Conservation (phyloP, 2,888 invertebrate genomes). For the Allophyes oxyacanthae region DNA sequence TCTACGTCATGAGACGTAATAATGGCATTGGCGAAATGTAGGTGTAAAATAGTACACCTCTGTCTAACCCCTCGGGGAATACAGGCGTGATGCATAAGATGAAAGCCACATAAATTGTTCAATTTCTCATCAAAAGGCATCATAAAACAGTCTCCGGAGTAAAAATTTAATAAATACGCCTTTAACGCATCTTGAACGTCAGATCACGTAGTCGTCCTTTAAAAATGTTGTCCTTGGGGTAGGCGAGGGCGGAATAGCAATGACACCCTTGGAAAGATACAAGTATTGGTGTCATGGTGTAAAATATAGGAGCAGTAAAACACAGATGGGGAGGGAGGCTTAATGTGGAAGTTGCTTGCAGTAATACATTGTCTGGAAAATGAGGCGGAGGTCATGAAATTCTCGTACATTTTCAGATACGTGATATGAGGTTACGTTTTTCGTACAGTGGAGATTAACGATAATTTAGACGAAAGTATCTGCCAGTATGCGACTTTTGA, state of each 20-base stretch:
- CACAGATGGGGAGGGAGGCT: constrained; percentile 17
- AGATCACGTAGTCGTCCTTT: constrained; percentile 52
- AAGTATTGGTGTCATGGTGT: constrained; percentile 45
- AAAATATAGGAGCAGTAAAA: constrained; percentile 41
- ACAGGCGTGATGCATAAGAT: too few relatives aligned
- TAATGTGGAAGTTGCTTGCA: constrained; percentile 2
- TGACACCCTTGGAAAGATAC: constrained; percentile 37
- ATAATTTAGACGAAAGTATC: too few relatives aligned
- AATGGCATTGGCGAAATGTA: too few relatives aligned
- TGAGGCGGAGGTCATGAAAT: not conserved
- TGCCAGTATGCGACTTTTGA: too few relatives aligned
- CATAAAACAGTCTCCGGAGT: constrained; percentile 19
- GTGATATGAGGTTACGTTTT: too few relatives aligned
- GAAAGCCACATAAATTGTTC: constrained; percentile 1
- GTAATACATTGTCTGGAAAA: constrained; percentile 30
- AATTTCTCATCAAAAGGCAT: constrained; percentile 21
- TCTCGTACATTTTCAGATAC: too few relatives aligned
- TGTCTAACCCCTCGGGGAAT: too few relatives aligned
- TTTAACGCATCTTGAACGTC: constrained; percentile 31
- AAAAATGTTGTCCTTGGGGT: constrained; percentile 49
- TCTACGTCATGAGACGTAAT: too few relatives aligned
- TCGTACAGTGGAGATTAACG: too few relatives aligned
- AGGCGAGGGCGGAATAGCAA: constrained; percentile 48
- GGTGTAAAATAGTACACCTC: too few relatives aligned
- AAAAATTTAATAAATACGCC: constrained; percentile 45